These are phyloP conservation scores for Drosophila ananassae DNA, from an alignment of 1,140 invertebrate species.

Conservation along the genomic window DNA sequence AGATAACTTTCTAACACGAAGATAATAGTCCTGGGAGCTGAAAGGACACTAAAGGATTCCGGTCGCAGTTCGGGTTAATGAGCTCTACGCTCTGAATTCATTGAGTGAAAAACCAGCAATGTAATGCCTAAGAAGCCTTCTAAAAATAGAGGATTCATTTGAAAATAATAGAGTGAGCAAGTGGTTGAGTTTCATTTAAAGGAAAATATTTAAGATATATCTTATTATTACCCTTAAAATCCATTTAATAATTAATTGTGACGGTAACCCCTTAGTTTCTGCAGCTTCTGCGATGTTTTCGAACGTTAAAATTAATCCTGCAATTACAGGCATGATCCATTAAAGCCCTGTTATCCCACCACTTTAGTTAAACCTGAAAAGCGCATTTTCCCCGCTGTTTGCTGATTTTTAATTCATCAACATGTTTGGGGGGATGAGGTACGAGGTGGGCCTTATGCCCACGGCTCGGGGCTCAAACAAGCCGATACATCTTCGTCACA, in stretches of 20 bases:
- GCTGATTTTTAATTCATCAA: conserved; percentile 74
- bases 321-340: conserved; percentile 45
- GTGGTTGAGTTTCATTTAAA: neutral
- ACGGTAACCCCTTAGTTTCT: neutral
- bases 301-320: conserved; percentile 33
- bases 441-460: conserved; percentile 13
- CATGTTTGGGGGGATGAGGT: conserved; percentile 23
- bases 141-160: neutral
- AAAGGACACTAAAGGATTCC: conserved; percentile 34
- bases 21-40: conserved; percentile 62
- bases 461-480: conserved; percentile 16
- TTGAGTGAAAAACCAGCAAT: conserved; percentile 34
- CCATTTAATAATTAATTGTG: neutral
- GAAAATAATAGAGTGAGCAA: neutral
- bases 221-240: neutral
- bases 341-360: conserved; percentile 30
- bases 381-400: conserved; percentile 45
- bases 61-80: conserved; percentile 24
- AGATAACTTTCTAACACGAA: conserved; percentile 58
- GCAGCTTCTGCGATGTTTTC: neutral
- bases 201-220: neutral
- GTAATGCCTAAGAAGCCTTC: conserved; percentile 2
- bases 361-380: conserved; percentile 14
- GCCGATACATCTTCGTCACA: conserved; percentile 72
- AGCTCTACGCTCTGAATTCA: conserved; percentile 32